Conservation (phyloP, 2,888 invertebrate species). For the Allygus modestus region DNA sequence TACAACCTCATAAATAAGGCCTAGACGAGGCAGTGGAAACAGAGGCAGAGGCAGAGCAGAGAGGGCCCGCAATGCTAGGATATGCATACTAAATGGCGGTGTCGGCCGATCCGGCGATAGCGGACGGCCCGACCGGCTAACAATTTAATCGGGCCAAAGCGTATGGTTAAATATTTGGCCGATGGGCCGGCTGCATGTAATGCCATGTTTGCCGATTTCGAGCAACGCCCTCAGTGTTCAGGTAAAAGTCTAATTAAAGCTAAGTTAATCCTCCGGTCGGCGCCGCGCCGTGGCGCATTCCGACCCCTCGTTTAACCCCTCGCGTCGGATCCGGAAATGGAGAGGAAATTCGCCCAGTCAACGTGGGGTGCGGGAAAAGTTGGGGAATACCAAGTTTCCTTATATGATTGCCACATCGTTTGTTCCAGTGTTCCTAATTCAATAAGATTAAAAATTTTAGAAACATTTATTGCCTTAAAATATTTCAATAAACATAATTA, state of each 20-base stretch:
- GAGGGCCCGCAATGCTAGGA: conserved; percentile 25
- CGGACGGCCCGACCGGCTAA: conserved; percentile 12
- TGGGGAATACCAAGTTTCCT: no score
- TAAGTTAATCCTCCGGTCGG: conserved; percentile 11
- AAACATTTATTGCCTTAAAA: no score
- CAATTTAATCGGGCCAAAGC: conserved; percentile 50
- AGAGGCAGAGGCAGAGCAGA: background rate
- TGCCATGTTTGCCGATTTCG: conserved; percentile 51
- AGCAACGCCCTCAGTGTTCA: conserved; percentile 47
- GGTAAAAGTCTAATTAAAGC: conserved; percentile 41
- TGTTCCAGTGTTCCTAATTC: no score
- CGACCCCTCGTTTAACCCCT: background rate
- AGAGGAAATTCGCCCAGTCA: no score
- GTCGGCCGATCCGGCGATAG: background rate
- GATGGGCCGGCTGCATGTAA: conserved; percentile 52
- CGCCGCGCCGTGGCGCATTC: conserved; percentile 2
- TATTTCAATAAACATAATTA: no score
- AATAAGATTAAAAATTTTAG: no score
- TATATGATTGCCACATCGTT: no score
- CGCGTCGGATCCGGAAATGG: background rate
- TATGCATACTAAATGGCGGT: conserved; percentile 42
- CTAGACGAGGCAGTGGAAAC: background rate
- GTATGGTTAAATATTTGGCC: conserved; percentile 58
- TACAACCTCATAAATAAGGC: conserved; percentile 27
- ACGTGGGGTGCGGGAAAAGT: no score